Evolutionary conservation across 2,888 invertebrate genomes (phyloP).

Genomic region (Idaea straminata): DNA sequence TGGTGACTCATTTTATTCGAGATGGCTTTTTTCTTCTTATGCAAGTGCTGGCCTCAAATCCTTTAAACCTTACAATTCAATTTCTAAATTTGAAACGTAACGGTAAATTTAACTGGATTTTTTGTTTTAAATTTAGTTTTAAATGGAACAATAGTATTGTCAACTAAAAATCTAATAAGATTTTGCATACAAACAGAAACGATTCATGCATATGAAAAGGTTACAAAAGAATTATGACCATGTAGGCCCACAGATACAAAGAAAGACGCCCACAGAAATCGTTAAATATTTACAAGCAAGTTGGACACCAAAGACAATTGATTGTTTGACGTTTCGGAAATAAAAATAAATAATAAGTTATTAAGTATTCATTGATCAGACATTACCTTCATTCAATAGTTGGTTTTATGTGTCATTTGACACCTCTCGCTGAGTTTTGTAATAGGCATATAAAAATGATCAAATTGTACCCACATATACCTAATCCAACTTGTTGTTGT

Average conservation of each 20-base stretch:
- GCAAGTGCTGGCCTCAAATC: conserved; percentile 9
- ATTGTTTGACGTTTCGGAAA: conserved; percentile 32
- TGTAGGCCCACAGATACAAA: conserved; percentile 49
- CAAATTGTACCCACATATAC: not conserved
- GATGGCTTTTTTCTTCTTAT: conserved; percentile 45
- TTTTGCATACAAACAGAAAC: conserved; percentile 59
- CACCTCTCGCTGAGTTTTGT: not conserved
- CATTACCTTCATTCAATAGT: not conserved
- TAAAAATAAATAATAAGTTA: not conserved
- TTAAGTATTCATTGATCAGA: not conserved
- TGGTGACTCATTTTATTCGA: conserved; percentile 65
- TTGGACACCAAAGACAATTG: conserved; percentile 59
- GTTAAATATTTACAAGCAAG: conserved; percentile 62
- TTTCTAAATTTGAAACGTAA: conserved; percentile 24
- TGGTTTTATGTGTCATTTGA: not conserved
- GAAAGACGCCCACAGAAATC: conserved; percentile 53
- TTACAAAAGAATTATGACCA: conserved; percentile 63
- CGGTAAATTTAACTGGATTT: conserved; percentile 29
- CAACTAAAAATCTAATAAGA: conserved; percentile 44
- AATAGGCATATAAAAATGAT: not conserved
- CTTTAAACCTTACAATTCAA: conserved; percentile 32
- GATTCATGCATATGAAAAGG: conserved; percentile 46
- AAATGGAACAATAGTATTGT: conserved; percentile 43
- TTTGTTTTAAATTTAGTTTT: conserved; percentile 19
- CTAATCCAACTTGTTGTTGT: too few relatives aligned